Evolutionary conservation across 2,888 invertebrate species (phyloP).

Genomic region (Pyrrhia umbra): DNA sequence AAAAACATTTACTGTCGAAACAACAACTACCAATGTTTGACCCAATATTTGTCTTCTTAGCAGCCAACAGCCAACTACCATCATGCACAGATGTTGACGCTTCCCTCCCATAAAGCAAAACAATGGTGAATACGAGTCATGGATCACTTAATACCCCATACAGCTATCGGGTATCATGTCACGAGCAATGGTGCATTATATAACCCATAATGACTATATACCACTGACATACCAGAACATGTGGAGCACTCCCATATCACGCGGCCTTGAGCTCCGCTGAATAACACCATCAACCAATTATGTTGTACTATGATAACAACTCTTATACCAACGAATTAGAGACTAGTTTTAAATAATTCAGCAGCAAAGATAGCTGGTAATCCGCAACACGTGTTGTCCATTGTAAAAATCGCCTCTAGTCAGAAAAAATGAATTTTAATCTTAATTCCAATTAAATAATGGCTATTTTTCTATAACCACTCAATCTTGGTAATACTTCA

Average conservation of each 20-base stretch:
- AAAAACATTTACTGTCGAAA: not conserved
- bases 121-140: slow-evolving; percentile 42
- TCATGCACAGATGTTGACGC: not conserved
- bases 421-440: slow-evolving; percentile 41
- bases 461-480: slow-evolving; percentile 52
- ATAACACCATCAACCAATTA: slow-evolving; percentile 52
- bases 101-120: slow-evolving; percentile 34
- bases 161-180: slow-evolving; percentile 42
- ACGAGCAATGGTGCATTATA: slow-evolving; percentile 52
- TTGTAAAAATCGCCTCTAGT: slow-evolving; percentile 46
- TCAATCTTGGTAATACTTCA: not conserved
- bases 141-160: slow-evolving; percentile 44
- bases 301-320: slow-evolving; percentile 46
- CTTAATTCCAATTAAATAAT: slow-evolving; percentile 39
- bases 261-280: slow-evolving; percentile 54
- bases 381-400: slow-evolving; percentile 55
- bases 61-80: slow-evolving; percentile 2
- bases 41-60: slow-evolving; percentile 6
- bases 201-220: slow-evolving; percentile 42
- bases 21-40: not conserved
- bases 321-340: slow-evolving; percentile 10
- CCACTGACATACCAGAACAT: slow-evolving; percentile 42
- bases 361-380: slow-evolving; percentile 8
- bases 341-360: slow-evolving; percentile 13
- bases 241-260: slow-evolving; percentile 58